Evolutionary conservation across 2,888 invertebrate species (phyloP).

Genomic region (Xestia c-nigrum): DNA sequence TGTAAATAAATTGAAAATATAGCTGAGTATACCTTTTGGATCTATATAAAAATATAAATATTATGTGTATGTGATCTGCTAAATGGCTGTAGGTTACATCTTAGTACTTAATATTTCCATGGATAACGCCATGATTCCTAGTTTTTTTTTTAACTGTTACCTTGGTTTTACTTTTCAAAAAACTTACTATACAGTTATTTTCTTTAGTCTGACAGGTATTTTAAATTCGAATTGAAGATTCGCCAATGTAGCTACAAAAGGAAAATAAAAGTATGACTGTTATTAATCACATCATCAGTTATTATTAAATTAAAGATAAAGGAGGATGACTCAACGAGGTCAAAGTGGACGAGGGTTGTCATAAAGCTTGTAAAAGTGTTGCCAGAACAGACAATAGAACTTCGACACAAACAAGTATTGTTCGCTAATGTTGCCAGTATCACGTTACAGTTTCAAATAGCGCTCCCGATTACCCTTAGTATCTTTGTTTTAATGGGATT

Average conservation of each 20-base stretch:
- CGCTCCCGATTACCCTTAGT: constrained; percentile 47
- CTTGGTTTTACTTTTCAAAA: not conserved
- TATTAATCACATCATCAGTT: constrained; percentile 5
- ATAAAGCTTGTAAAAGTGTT: constrained; percentile 40
- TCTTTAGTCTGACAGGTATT: not conserved
- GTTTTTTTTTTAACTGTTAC: not conserved
- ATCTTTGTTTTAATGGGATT: constrained; percentile 32
- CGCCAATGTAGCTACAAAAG: too few species aligned
- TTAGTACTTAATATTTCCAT: constrained; percentile 1
- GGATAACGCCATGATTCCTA: not conserved
- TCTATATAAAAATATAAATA: not conserved
- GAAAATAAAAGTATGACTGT: not conserved
- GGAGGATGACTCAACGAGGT: constrained; percentile 47
- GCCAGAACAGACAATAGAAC: constrained; percentile 49
- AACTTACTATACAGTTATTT: too few species aligned
- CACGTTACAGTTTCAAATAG: constrained; percentile 55
- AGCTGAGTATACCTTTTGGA: not conserved
- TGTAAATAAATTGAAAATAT: constrained; percentile 17
- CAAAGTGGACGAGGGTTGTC: constrained; percentile 44
- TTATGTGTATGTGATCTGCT: not conserved
- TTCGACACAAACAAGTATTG: constrained; percentile 61
- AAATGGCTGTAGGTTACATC: not conserved
- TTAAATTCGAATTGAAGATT: not conserved
- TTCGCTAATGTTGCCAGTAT: constrained; percentile 55
- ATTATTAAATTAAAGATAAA: constrained; percentile 25